A percentile compares a stretch with the other conserved stretches of the same genome.
Evolutionary conservation across 1,140 invertebrate species (phyloP).

Genomic region (Bombus affinis): DNA sequence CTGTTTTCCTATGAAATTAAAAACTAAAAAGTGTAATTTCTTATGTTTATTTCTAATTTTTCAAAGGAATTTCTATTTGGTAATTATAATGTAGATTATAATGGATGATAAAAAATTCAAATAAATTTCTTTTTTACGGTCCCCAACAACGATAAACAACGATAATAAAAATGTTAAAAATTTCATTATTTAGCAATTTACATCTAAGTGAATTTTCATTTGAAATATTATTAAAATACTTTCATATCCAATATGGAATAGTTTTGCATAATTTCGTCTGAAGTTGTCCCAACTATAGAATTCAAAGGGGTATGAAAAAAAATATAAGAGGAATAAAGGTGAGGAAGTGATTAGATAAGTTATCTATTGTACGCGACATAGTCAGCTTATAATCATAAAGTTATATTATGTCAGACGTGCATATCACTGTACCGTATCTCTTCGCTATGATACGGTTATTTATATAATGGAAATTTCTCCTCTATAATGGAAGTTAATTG

Average conservation of each 20-base stretch:
- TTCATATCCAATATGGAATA: not conserved
- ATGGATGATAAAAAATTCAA: too few relatives aligned
- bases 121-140: too few relatives aligned
- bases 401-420: not conserved
- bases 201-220: not conserved
- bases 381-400: not conserved
- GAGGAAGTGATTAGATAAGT: not conserved
- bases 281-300: not conserved
- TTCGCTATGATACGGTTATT: not conserved
- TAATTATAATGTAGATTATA: too few relatives aligned
- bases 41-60: too few relatives aligned
- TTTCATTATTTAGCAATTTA: too few relatives aligned
- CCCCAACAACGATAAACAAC: too few relatives aligned
- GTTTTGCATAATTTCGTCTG: not conserved
- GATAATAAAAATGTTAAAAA: too few relatives aligned
- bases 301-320: not conserved
- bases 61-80: too few relatives aligned
- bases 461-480: not conserved
- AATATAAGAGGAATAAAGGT: not conserved
- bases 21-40: too few relatives aligned
- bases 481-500: conserved; percentile 26
- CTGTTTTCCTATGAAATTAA: too few relatives aligned
- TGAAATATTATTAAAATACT: not conserved
- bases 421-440: not conserved
- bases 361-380: not conserved